Evolutionary conservation across 2,888 invertebrate genomes (phyloP), one percentile per base, ranked within the genome.

Genomic region (Phlogophora meticulosa): DNA sequence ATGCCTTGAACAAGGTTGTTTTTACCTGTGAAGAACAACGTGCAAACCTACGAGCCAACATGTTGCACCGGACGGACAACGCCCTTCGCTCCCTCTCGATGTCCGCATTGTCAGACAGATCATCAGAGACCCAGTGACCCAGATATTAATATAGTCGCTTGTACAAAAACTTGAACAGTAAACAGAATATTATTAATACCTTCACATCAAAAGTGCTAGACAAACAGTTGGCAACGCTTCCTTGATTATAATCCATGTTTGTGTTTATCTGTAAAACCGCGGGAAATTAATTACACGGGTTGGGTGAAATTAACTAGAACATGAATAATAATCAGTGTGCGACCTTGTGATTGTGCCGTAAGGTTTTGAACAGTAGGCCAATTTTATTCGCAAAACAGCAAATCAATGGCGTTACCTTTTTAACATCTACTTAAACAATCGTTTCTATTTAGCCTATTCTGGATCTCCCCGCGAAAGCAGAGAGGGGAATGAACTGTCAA

Each of bases 211-310:
- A 76, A 77, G 57, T 73, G 53, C 62, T 24, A 75, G 34, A 71
- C 73, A 83, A 84, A 84, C 83, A 79, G 62, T 67, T 56, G 56
- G 56, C 46, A 51, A 49, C 28, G 32, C 55, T 66, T 66, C 67
- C 73, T 73, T 72, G 67, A 83, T 84, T 80, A 82, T 77, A 80
- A 67, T 69, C 73, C 72, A 63, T 80, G 78, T 80, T 79, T 80
- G 68, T 85, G 80, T 82, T 81, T 81, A 80, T 81, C 68, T 76
- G 66, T 68, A 81, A 78, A 72, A 72, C 80, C 76, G 78, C 70
- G 61, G 63, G 78, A 85, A 81, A 86, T 84, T 85, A 87, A 86
- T 87, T 84, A 86, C 76, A 61, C 40, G 72, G 76, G 76, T 72
- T 51, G 76, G 51, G 71, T 71, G 71, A 78, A 80, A 83, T 85